A percentile compares a stretch with the other conserved stretches of the same genome.
phyloP scores from a whole-genome alignment of 1,140 invertebrate genomes.

The Drosophila suzukii region DNA sequence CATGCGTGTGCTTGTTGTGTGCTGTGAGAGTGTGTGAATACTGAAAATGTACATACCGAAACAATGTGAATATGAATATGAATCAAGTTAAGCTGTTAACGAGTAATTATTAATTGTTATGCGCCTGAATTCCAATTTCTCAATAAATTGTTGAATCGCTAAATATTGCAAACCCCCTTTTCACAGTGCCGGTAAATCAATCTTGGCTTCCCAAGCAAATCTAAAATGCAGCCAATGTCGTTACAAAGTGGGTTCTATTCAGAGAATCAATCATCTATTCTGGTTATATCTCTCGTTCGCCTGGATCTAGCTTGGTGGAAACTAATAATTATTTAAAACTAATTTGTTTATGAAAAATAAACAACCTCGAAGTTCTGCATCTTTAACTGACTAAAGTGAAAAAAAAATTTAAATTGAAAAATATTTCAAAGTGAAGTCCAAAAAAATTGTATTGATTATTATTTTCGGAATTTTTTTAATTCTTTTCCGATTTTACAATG shows the following conservation, averaged over 20 bases:
- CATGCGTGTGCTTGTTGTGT: slow-evolving; percentile 27
- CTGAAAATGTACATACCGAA: background rate
- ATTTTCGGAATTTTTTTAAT: too few relatives aligned
- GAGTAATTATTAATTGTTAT: slow-evolving; percentile 51
- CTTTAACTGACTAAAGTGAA: too few relatives aligned
- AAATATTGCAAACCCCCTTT: slow-evolving; percentile 2
- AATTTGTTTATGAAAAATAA: too few relatives aligned
- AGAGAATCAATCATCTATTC: background rate
- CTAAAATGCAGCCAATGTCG: background rate
- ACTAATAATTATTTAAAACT: too few relatives aligned
- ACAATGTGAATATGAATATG: slow-evolving; percentile 30
- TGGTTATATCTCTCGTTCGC: background rate
- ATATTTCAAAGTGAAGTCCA: too few relatives aligned
- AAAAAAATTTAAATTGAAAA: too few relatives aligned
- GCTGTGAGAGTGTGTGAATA: slow-evolving; percentile 20
- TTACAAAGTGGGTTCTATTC: background rate
- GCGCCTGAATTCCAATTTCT: slow-evolving; percentile 22
- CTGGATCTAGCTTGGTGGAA: background rate
- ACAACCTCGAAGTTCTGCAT: too few relatives aligned
- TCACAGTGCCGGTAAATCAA: background rate
- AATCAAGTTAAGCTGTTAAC: slow-evolving; percentile 50
- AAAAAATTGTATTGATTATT: too few relatives aligned
- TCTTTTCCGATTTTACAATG: too few relatives aligned
- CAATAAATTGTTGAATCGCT: slow-evolving; percentile 37
- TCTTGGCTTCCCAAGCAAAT: slow-evolving; percentile 5